phyloP scores from a whole-genome alignment of 2,113 vertebrate species.

The Phrynosoma blainvillii region DNA sequence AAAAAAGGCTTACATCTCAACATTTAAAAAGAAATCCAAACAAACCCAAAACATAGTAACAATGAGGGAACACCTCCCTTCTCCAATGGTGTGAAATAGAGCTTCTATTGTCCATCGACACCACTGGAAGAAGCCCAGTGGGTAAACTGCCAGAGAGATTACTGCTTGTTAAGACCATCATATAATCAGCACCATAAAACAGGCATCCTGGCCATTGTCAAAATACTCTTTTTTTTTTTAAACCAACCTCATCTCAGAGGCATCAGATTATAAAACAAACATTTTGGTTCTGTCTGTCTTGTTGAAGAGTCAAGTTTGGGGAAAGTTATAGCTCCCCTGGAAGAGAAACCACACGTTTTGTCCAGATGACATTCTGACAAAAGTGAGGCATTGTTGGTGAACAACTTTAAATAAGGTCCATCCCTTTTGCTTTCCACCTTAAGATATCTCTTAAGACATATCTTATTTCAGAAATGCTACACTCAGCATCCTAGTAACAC shows the following conservation, averaged over 20 bases:
- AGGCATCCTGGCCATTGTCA: background rate
- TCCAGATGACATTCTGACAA: accelerated
- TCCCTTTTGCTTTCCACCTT: background rate
- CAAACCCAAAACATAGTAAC: background rate
- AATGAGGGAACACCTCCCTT: too few relatives aligned
- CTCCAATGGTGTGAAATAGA: too few relatives aligned
- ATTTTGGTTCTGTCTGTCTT: background rate
- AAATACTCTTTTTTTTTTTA: background rate
- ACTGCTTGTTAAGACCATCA: background rate
- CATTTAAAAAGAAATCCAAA: background rate
- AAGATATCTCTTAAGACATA: background rate
- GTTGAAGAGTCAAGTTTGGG: background rate
- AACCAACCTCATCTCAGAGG: background rate
- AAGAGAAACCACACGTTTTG: background rate
- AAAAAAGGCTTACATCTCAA: background rate
- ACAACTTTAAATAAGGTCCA: background rate
- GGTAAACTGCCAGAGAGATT: too few relatives aligned
- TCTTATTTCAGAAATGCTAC: background rate
- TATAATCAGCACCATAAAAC: background rate
- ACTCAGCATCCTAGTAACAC: background rate
- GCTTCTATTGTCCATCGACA: background rate
- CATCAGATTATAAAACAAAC: background rate
- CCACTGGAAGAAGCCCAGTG: too few relatives aligned
- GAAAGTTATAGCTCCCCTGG: background rate
- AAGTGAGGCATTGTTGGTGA: background rate